These are phyloP conservation scores for Sarcophilus harrisii DNA, from an alignment of 2,797 vertebrate species.

Conservation along the genomic window DNA sequence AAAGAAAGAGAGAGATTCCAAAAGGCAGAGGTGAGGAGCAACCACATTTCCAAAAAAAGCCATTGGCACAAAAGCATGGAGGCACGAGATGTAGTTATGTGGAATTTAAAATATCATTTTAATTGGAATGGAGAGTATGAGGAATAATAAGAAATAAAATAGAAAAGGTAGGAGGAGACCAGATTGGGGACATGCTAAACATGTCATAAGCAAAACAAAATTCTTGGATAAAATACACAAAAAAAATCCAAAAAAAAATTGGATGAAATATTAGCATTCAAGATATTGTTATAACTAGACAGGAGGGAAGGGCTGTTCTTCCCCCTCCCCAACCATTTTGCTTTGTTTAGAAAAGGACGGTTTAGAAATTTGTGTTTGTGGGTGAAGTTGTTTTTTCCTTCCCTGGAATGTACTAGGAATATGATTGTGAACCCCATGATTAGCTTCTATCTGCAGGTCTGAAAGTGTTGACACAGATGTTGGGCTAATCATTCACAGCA, in stretches of 20 bases:
- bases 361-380: slow-evolving; percentile 21
- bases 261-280: background rate
- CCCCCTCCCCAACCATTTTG: background rate
- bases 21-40: background rate
- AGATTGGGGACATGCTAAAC: background rate
- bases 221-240: background rate
- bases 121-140: background rate
- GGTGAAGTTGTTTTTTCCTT: background rate
- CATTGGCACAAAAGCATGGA: background rate
- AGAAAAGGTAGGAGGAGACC: background rate
- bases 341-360: slow-evolving; percentile 47
- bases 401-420: slow-evolving; percentile 26
- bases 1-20: background rate
- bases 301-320: background rate
- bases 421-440: slow-evolving; percentile 15
- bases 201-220: slow-evolving; percentile 14
- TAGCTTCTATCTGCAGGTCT: slow-evolving; percentile 64
- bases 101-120: background rate
- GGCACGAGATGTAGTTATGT: background rate
- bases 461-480: slow-evolving; percentile 79
- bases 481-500: slow-evolving; percentile 72
- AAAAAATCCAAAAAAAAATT: too few relatives aligned
- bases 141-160: background rate
- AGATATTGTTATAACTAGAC: background rate
- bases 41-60: background rate